Evolutionary conservation across 2,888 invertebrate genomes (phyloP).

Genomic region (Quadroppia sp.): DNA sequence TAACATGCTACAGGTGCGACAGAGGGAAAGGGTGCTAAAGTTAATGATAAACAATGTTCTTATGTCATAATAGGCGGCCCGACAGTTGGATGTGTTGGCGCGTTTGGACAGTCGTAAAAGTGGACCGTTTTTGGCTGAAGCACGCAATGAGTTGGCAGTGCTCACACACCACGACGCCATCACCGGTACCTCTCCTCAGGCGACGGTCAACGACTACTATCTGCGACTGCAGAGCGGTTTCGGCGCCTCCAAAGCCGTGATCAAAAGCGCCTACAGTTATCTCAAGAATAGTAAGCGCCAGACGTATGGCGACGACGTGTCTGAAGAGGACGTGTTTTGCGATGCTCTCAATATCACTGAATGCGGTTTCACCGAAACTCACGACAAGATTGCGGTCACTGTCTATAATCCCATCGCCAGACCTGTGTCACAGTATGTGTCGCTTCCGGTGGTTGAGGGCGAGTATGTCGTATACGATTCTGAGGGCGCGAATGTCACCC

Average conservation of each 20-base stretch:
- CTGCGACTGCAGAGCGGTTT: conserved; percentile 51
- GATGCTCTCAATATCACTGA: conserved; percentile 30
- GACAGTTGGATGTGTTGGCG: conserved; percentile 38
- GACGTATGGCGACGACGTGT: background rate
- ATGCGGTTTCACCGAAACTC: conserved; percentile 20
- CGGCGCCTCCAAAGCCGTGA: background rate
- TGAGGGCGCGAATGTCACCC: conserved; percentile 17
- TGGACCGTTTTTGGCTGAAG: conserved; percentile 3
- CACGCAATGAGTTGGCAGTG: conserved; percentile 51
- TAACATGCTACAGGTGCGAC: conserved; percentile 51
- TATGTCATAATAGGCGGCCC: background rate
- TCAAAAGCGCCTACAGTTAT: conserved; percentile 9
- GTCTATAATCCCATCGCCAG: conserved; percentile 38
- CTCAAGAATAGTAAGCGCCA: conserved; percentile 1
- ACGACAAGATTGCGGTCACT: conserved; percentile 25
- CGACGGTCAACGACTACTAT: conserved; percentile 78
- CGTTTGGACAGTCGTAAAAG: background rate
- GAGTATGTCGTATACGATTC: conserved; percentile 23
- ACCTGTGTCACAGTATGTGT: background rate
- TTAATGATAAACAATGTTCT: background rate
- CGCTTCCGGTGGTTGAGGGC: conserved; percentile 20
- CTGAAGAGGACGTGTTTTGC: conserved; percentile 12
- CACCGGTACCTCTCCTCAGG: conserved; percentile 57
- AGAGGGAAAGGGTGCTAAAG: no score
- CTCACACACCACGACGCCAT: conserved; percentile 90